These are phyloP conservation scores for Lateolabrax maculatus DNA, from an alignment of 2,797 vertebrate species.

Conservation along the genomic window DNA sequence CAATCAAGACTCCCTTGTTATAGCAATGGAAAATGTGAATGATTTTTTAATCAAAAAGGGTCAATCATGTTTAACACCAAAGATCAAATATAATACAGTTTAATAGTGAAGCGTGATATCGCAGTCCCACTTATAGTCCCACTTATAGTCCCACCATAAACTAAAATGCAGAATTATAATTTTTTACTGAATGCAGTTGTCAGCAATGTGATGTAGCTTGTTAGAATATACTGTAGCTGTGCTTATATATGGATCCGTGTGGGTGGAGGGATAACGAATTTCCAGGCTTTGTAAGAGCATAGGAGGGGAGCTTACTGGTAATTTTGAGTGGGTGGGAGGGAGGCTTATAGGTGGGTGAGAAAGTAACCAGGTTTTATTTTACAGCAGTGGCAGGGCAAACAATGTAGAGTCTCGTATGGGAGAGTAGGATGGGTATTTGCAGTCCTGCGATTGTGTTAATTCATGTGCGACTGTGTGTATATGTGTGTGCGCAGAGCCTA, in stretches of 20 bases:
- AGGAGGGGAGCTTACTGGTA: constrained; percentile 58
- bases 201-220: constrained; percentile 7
- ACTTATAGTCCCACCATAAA: neutral
- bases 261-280: constrained; percentile 61
- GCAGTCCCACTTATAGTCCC: too few species aligned
- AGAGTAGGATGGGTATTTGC: constrained; percentile 38
- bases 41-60: neutral
- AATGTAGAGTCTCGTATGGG: constrained; percentile 15
- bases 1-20: neutral
- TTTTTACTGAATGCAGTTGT: constrained; percentile 20
- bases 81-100: neutral
- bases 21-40: neutral
- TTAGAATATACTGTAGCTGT: constrained; percentile 28
- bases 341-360: constrained; percentile 58
- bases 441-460: constrained; percentile 12
- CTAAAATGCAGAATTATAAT: constrained; percentile 8
- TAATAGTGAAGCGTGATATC: neutral
- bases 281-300: constrained; percentile 47
- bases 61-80: neutral
- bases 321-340: constrained; percentile 61
- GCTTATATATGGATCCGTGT: constrained; percentile 43
- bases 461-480: neutral
- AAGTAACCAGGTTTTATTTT: constrained; percentile 55
- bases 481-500: neutral
- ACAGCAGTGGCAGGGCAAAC: constrained; percentile 27